Conservation (phyloP, 2,888 invertebrate genomes). For the Venustoraphidia nigricollis region DNA sequence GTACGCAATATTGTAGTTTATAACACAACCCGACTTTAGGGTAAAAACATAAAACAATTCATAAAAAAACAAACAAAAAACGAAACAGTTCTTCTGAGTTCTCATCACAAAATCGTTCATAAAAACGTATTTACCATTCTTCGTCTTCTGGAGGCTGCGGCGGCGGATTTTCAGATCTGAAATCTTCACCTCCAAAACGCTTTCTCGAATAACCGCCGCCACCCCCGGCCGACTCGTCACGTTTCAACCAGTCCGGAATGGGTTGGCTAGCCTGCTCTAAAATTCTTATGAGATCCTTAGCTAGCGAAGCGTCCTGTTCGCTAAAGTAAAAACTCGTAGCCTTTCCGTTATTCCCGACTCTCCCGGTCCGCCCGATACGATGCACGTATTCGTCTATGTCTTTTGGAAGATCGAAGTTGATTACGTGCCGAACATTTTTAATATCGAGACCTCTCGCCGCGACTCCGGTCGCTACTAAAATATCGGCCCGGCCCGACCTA, state of each 20-base stretch:
- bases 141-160: background rate
- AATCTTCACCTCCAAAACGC: slow-evolving; percentile 57
- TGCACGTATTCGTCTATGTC: slow-evolving; percentile 90
- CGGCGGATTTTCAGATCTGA: slow-evolving; percentile 38
- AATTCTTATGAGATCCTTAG: slow-evolving; percentile 51
- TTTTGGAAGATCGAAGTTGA: slow-evolving; percentile 84
- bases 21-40: too few relatives aligned
- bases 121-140: too few relatives aligned
- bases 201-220: slow-evolving; percentile 30
- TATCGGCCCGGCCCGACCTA: slow-evolving; percentile 53
- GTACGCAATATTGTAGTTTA: too few relatives aligned
- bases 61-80: too few relatives aligned
- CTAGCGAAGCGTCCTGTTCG: slow-evolving; percentile 40
- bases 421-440: slow-evolving; percentile 70
- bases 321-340: slow-evolving; percentile 73
- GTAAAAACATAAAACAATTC: too few relatives aligned
- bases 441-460: slow-evolving; percentile 89
- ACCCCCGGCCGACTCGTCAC: slow-evolving; percentile 20
- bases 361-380: slow-evolving; percentile 85
- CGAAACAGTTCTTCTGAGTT: too few relatives aligned
- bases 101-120: too few relatives aligned
- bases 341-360: slow-evolving; percentile 79
- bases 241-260: slow-evolving; percentile 58
- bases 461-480: slow-evolving; percentile 90
- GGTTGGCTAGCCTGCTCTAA: slow-evolving; percentile 62